Percentiles rank a stretch among this genome's conserved stretches.
Conservation (phyloP, 2,113 vertebrate genomes). For the Danionella cerebrum region DNA sequence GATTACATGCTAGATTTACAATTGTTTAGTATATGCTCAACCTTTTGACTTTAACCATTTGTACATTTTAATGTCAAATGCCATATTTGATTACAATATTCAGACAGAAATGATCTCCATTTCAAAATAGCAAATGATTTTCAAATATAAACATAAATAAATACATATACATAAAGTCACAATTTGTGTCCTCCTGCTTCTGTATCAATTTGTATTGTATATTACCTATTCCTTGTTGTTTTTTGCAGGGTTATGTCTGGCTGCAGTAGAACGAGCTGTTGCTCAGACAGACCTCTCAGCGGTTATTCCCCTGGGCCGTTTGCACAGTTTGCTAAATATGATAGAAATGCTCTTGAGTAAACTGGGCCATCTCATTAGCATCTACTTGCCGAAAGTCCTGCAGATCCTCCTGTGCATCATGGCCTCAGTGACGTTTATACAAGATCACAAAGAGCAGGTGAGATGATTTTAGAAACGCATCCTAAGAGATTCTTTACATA, state of each 20-base stretch:
- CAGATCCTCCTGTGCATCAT: slow-evolving; percentile 88
- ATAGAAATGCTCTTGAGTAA: slow-evolving; percentile 81
- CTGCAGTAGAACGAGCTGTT: slow-evolving; percentile 72
- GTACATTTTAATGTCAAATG: too few relatives aligned
- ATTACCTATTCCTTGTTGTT: too few relatives aligned
- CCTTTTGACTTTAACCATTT: too few relatives aligned
- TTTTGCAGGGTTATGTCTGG: slow-evolving; percentile 69
- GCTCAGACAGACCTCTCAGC: slow-evolving; percentile 65
- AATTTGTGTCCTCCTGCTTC: too few relatives aligned
- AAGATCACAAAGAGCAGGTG: slow-evolving; percentile 83
- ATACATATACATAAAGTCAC: too few relatives aligned
- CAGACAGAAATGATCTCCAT: too few relatives aligned
- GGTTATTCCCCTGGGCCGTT: slow-evolving; percentile 84
- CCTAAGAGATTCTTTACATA: neutral
- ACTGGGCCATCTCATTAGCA: slow-evolving; percentile 79
- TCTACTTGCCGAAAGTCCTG: slow-evolving; percentile 80
- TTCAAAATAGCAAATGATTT: too few relatives aligned
- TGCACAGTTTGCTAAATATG: slow-evolving; percentile 83
- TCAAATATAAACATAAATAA: too few relatives aligned
- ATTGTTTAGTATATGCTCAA: too few relatives aligned
- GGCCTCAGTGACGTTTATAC: slow-evolving; percentile 66
- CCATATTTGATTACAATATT: too few relatives aligned
- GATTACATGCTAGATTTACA: too few relatives aligned
- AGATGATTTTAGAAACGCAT: neutral
- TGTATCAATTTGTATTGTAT: too few relatives aligned